Base-by-base conservation (phyloP, 2,888 invertebrate species). In the Electrophaes corylata region DNA sequence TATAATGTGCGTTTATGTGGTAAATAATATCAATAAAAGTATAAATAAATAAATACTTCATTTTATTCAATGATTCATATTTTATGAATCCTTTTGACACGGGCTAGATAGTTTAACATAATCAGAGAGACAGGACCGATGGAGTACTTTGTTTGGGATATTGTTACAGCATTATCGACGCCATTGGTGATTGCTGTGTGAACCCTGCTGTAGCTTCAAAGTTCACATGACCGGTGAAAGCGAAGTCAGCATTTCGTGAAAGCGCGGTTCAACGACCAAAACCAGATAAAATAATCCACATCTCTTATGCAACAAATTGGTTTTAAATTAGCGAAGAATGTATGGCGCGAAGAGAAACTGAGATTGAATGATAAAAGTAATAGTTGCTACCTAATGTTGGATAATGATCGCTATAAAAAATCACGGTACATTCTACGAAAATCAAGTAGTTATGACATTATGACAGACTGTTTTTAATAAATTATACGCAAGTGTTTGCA, bases 231-330 rank as follows among this genome's bases (percentile, higher is more conserved):
- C n/a, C 14, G 46, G 60, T 55, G 60, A 60, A 60, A 60, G 60
- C 50, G 49, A 45, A 29, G 45, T 16, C 31, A 23, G 47, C 50
- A 50, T 45, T 47, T 41, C 46, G 54, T 12, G 59, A 60, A 55
- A 60, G 60, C 51, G 47, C 16, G 19, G 59, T 55, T 60, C 51
- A 51, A 39, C 55, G 55, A 44, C 55, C 60, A 44, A 45, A 57
- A 53, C 16, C 37, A 52, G 55, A 60, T 60, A 47, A 60, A 56
- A 45, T 50, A 50, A 55, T 44, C 52, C 43, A 51, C 55, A 51
- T 48, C 44, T 39, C 46, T 55, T 56, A 60, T 23, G 51, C 12
- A 51, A 56, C 51, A 8, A 33, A 60, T 60, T 43, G 50, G 43
- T 55, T 55, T 43, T 55, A 53, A 45, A 53, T 55, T 41, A 47